Conservation (phyloP, 2,797 vertebrate genomes). For the Rachycentron canadum region DNA sequence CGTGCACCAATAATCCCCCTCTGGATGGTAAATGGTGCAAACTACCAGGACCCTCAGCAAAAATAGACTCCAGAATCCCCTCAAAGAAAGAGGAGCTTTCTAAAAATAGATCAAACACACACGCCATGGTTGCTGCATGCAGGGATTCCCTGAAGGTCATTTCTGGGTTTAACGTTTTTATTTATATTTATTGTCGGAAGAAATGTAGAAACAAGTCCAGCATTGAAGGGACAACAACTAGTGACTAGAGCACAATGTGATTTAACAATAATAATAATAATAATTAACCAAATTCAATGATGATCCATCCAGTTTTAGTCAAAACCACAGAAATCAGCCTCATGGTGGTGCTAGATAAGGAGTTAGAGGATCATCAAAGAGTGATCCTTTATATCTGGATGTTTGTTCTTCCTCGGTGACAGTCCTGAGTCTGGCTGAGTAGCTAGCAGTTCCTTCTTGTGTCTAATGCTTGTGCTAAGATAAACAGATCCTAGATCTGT, state of each 20-base stretch:
- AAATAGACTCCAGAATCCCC: slow-evolving; percentile 85
- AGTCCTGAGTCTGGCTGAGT: too few species aligned
- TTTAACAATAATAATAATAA: neutral
- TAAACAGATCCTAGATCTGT: neutral
- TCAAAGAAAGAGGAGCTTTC: slow-evolving; percentile 78
- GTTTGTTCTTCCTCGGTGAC: too few species aligned
- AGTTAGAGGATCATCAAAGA: neutral
- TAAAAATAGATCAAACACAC: slow-evolving; percentile 81
- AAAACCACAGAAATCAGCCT: neutral
- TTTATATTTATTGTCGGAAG: neutral
- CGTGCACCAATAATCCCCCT: neutral
- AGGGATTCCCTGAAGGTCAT: slow-evolving; percentile 77
- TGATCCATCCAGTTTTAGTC: too few species aligned
- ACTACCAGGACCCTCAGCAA: slow-evolving; percentile 72
- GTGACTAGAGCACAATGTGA: neutral
- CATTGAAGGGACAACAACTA: neutral
- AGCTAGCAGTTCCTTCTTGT: neutral
- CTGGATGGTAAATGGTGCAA: slow-evolving; percentile 62
- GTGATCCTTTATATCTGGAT: too few species aligned
- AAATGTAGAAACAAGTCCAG: neutral
- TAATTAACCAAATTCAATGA: neutral
- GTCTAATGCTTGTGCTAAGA: neutral
- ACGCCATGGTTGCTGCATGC: slow-evolving; percentile 18
- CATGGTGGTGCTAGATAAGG: neutral
- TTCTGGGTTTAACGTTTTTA: slow-evolving; percentile 3